These are phyloP conservation scores for Potorous gilbertii DNA, from an alignment of 2,797 vertebrate species.

Conservation along the genomic window DNA sequence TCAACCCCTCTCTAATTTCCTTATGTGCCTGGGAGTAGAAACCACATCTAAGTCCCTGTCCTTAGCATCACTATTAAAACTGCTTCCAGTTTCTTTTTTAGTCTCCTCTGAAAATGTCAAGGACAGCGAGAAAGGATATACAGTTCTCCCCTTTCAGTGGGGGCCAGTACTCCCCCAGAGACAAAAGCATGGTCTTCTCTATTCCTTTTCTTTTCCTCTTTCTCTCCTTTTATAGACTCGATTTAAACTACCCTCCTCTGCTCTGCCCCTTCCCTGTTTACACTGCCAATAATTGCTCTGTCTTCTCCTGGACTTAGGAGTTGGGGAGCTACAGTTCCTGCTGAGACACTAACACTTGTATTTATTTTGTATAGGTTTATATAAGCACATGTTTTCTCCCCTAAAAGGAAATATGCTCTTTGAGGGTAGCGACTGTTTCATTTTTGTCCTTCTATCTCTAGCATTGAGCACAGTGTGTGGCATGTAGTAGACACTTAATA, in stretches of 20 bases:
- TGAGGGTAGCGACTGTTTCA: neutral
- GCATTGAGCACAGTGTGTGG: neutral
- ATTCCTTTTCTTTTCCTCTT: neutral
- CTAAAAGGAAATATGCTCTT: neutral
- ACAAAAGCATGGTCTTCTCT: neutral
- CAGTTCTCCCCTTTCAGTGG: neutral
- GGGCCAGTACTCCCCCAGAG: neutral
- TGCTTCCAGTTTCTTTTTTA: neutral
- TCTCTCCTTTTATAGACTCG: neutral
- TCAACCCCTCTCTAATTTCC: neutral
- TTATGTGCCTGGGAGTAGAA: neutral
- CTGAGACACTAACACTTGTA: neutral
- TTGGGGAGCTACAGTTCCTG: neutral
- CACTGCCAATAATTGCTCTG: neutral
- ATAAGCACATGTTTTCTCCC: neutral
- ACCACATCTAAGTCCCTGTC: neutral
- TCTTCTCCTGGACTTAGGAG: neutral
- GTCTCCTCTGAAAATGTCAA: neutral
- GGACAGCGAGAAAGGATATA: neutral
- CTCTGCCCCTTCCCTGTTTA: neutral
- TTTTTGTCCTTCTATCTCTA: neutral
- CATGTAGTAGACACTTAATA: neutral
- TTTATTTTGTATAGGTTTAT: neutral
- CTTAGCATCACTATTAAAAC: neutral
- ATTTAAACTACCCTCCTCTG: neutral